A percentile compares a stretch with the other conserved stretches of the same genome.
Conservation (phyloP, 2,113 vertebrate genomes). For the Indicator indicator region DNA sequence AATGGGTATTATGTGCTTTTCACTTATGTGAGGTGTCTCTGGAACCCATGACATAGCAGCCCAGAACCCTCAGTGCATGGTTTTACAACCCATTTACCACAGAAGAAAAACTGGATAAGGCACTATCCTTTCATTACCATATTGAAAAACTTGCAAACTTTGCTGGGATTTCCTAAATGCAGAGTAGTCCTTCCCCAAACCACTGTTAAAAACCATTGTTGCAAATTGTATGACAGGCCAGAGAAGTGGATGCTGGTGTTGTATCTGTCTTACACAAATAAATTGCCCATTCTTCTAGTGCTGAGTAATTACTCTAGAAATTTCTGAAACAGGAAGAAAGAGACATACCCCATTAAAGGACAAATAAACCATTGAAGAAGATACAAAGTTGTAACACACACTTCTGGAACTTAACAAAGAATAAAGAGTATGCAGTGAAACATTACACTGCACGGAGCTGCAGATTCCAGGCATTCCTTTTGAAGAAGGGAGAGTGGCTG, state of each 20-base stretch:
- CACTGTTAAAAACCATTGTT: not conserved
- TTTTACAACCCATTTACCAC: not conserved
- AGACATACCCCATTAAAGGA: not conserved
- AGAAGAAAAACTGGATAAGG: not conserved
- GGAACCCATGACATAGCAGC: not conserved
- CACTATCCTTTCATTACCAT: not conserved
- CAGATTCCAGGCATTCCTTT: constrained; percentile 68
- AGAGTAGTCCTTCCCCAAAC: not conserved
- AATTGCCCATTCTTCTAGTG: not conserved
- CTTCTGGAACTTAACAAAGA: constrained; percentile 25
- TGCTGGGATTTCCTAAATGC: not conserved
- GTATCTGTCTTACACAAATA: not conserved
- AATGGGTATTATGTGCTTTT: not conserved
- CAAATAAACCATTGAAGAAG: constrained; percentile 7
- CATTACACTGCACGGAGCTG: not conserved
- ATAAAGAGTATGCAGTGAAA: constrained; percentile 8
- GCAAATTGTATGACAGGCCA: not conserved
- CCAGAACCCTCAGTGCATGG: not conserved
- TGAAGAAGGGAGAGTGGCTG: constrained; percentile 50
- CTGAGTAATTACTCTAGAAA: not conserved
- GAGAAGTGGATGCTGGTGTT: not conserved
- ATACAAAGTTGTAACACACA: not conserved
- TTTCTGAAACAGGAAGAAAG: not conserved
- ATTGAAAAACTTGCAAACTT: not conserved
- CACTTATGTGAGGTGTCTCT: not conserved